Evolutionary conservation across 2,113 vertebrate genomes (phyloP).

Genomic region (Thalassoma bifasciatum): DNA sequence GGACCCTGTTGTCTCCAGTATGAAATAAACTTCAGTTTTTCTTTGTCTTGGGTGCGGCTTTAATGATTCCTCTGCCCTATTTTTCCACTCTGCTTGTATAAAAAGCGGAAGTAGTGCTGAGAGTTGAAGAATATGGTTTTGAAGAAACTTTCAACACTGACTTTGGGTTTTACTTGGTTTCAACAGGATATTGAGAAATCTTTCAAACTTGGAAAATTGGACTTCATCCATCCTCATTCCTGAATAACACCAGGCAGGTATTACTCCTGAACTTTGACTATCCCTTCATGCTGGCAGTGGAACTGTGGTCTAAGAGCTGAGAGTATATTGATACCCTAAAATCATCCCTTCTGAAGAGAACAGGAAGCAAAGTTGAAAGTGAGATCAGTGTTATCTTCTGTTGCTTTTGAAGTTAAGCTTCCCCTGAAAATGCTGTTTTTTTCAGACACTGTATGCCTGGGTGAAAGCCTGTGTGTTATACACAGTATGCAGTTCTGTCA

Average conservation of each 20-base stretch:
- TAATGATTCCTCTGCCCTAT: neutral
- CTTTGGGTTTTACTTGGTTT: neutral
- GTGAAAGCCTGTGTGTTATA: neutral
- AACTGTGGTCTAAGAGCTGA: neutral
- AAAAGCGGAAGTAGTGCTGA: neutral
- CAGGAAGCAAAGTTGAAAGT: neutral
- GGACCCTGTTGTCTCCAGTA: neutral
- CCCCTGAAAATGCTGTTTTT: neutral
- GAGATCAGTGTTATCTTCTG: neutral
- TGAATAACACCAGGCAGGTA: neutral
- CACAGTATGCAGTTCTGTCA: neutral
- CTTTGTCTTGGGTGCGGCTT: neutral
- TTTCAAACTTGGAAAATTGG: conserved; percentile 27
- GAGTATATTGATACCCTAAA: neutral
- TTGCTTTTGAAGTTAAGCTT: neutral
- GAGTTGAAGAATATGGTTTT: neutral
- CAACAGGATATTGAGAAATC: neutral
- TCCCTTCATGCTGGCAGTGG: neutral
- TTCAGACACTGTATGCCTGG: neutral
- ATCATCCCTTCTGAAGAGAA: neutral
- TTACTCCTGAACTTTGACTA: neutral
- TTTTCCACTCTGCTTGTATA: neutral
- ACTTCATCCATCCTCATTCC: conserved; percentile 2
- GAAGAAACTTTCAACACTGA: neutral
- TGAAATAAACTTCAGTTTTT: neutral